Base-by-base conservation (phyloP, 2,888 invertebrate species). In the Tetheella fluctuosa region DNA sequence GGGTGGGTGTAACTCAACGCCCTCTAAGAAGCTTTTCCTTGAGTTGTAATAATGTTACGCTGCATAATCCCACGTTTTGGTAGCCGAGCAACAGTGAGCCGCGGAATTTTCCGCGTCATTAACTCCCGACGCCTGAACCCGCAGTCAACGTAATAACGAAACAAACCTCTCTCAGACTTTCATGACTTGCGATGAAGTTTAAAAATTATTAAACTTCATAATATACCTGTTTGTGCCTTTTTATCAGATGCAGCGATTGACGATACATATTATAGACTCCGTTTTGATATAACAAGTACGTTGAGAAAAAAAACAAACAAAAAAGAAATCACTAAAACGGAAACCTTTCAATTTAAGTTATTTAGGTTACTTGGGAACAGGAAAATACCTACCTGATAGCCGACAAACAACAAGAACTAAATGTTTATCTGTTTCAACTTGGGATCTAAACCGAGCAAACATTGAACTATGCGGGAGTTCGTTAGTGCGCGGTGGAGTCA, bases 91-190 rank as follows among this genome's bases (percentile, higher is more conserved):
- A 72, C 70, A 69, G 69, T 71, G 76, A 79, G 79, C 77, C 75
- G 67, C 71, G 65, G 77, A 85, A 89, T 89, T 90, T 88, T 85
- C 85, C 77, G 81, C 80, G 79, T 84, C 89, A 90, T 90, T 90
- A 88, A 85, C 75, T 80, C 66, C 64, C 73, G 67, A 68, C 67
- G 64, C 68, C 65, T 55, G 62, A 60, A 56, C 60, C 60, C 60
- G 37, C 58, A 30, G 62, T 61, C 37, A 61, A 58, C 57, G 59
- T 63, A 60, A 65, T 68, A 71, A 73, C 70, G 72, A 74, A 74
- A 77, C 68, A 73, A 75, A 71, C 71, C 68, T 67, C 68, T 67
- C 64, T 42, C 57, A n/a, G 54, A 25, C 77, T 80, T 79, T 81
- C 80, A 80, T 80, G 79, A 71, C 76, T 77, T 69, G 66, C 66